Evolutionary conservation across 1,140 invertebrate genomes (phyloP).

Genomic region (Pentalonia nigronervosa): DNA sequence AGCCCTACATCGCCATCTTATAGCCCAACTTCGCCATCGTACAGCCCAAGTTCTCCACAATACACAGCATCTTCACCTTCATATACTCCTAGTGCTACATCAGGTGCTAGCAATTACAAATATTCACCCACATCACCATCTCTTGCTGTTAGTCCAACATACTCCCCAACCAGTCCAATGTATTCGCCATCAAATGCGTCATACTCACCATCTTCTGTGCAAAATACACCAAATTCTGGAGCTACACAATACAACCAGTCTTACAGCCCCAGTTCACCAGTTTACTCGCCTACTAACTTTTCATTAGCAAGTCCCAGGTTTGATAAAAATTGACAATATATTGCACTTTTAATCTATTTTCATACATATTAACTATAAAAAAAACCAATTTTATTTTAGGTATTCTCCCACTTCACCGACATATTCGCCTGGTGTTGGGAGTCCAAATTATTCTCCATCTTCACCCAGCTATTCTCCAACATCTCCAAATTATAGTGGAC

Average conservation of each 20-base stretch:
- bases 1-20: slow-evolving; percentile 74
- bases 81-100: slow-evolving; percentile 80
- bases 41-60: slow-evolving; percentile 71
- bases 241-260: slow-evolving; percentile 72
- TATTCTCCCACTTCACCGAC: slow-evolving; percentile 82
- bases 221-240: slow-evolving; percentile 66
- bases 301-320: slow-evolving; percentile 63
- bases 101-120: slow-evolving; percentile 79
- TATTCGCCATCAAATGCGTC: slow-evolving; percentile 76
- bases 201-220: slow-evolving; percentile 75
- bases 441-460: slow-evolving; percentile 77
- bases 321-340: neutral
- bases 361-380: neutral
- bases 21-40: slow-evolving; percentile 74
- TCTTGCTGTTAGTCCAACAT: slow-evolving; percentile 85
- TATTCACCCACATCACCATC: slow-evolving; percentile 82
- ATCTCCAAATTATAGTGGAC: slow-evolving; percentile 70
- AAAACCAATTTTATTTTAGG: slow-evolving; percentile 60
- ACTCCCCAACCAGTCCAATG: slow-evolving; percentile 77
- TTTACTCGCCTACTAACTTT: slow-evolving; percentile 85
- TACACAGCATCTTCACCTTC: slow-evolving; percentile 75
- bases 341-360: neutral
- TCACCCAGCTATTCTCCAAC: slow-evolving; percentile 88
- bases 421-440: slow-evolving; percentile 75
- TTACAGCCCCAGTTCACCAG: slow-evolving; percentile 81